Conservation (phyloP, 2,888 invertebrate species). For the Drosophila mettleri region DNA sequence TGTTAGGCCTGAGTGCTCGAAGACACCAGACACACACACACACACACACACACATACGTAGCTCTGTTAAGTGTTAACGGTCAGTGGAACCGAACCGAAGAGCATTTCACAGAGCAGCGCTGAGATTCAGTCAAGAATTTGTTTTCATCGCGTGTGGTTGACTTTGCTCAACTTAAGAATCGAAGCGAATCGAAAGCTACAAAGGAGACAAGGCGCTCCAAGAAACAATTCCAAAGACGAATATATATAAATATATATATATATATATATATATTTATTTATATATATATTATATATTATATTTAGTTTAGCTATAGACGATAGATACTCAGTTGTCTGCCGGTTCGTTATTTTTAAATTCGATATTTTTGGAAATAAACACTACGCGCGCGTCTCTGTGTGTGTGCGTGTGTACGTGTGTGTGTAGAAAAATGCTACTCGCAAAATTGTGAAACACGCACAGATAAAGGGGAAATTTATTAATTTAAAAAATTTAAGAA, state of each 20-base stretch:
- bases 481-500: constrained; percentile 8
- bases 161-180: constrained; percentile 34
- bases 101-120: constrained; percentile 73
- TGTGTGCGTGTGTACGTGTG: constrained; percentile 23
- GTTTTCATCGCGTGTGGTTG: constrained; percentile 68
- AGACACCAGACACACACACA: constrained; percentile 27
- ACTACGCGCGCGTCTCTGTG: constrained; percentile 33
- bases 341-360: constrained; percentile 80
- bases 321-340: constrained; percentile 39
- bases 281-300: constrained; percentile 7
- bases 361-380: constrained; percentile 78
- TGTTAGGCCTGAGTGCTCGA: constrained; percentile 22
- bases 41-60: constrained; percentile 15
- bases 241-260: constrained; percentile 11
- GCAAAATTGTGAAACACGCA: constrained; percentile 60
- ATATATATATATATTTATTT: constrained; percentile 8
- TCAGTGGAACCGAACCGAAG: constrained; percentile 64
- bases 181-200: constrained; percentile 7
- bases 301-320: constrained; percentile 17
- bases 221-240: constrained; percentile 56
- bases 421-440: constrained; percentile 63
- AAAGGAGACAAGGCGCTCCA: constrained; percentile 42
- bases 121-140: constrained; percentile 66
- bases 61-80: constrained; percentile 40
- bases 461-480: constrained; percentile 8